phyloP scores from a whole-genome alignment of 1,140 invertebrate species.

The Megalonaias nervosa region DNA sequence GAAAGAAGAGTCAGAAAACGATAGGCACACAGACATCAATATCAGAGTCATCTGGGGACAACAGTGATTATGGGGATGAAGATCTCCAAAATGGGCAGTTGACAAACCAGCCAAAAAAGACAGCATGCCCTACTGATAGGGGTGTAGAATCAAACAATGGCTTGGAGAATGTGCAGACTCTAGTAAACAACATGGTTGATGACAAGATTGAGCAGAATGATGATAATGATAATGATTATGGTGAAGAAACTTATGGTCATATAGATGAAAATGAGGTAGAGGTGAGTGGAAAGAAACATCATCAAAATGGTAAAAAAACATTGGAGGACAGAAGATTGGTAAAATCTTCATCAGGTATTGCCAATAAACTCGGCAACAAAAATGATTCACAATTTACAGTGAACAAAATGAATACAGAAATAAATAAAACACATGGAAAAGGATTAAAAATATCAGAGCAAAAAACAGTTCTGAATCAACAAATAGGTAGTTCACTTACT shows the following conservation, averaged over 20 bases:
- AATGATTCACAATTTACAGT: too few species aligned
- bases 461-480: too few species aligned
- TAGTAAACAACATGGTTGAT: slow-evolving; percentile 19
- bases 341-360: too few species aligned
- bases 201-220: slow-evolving; percentile 13
- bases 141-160: slow-evolving; percentile 9
- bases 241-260: slow-evolving; percentile 5
- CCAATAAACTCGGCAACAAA: too few species aligned
- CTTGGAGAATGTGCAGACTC: slow-evolving; percentile 30
- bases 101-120: slow-evolving; percentile 6
- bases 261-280: neutral
- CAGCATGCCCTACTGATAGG: slow-evolving; percentile 1
- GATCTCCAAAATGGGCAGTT: neutral
- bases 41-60: neutral
- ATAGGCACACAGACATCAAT: neutral
- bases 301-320: neutral
- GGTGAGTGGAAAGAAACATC: neutral
- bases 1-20: slow-evolving; percentile 6
- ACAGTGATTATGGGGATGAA: neutral
- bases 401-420: too few species aligned
- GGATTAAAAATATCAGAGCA: too few species aligned
- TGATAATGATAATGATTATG: slow-evolving; percentile 10
- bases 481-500: too few species aligned
- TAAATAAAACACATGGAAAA: too few species aligned
- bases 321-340: too few species aligned